These are phyloP conservation scores for Chaetogeoica ovagalla DNA, from an alignment of 2,888 invertebrate genomes.

Conservation along the genomic window DNA sequence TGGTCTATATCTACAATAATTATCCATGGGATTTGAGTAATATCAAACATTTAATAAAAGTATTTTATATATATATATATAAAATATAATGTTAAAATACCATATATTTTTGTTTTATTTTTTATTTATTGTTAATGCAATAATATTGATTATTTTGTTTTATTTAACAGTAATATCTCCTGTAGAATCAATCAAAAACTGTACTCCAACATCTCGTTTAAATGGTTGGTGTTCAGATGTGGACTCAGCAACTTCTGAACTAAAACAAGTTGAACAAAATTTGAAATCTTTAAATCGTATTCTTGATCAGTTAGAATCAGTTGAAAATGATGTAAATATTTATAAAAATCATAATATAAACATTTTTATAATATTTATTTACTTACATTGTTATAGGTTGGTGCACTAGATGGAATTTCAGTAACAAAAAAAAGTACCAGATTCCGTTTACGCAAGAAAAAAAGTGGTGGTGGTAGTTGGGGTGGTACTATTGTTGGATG, in stretches of 20 bases:
- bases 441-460: slow-evolving; percentile 72
- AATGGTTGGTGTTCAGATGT: slow-evolving; percentile 68
- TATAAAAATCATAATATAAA: not conserved
- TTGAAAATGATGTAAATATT: slow-evolving; percentile 61
- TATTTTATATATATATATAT: too few relatives aligned
- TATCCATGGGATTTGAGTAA: too few relatives aligned
- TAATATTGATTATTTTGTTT: not conserved
- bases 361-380: slow-evolving; percentile 1
- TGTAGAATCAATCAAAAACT: slow-evolving; percentile 56
- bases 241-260: slow-evolving; percentile 68
- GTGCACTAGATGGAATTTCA: slow-evolving; percentile 64
- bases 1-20: too few relatives aligned
- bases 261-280: slow-evolving; percentile 70
- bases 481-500: slow-evolving; percentile 54
- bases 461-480: slow-evolving; percentile 59
- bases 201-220: slow-evolving; percentile 60
- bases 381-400: slow-evolving; percentile 20
- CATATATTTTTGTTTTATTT: not conserved
- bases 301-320: slow-evolving; percentile 64
- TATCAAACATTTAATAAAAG: too few relatives aligned
- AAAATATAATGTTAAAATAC: too few relatives aligned
- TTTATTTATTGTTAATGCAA: not conserved
- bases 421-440: slow-evolving; percentile 72
- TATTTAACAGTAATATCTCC: slow-evolving; percentile 40
- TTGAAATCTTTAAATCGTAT: slow-evolving; percentile 70